A percentile compares a stretch with the other conserved stretches of the same genome.
Evolutionary conservation across 1,140 invertebrate genomes (phyloP).

Genomic region (Microvelia longipes): DNA sequence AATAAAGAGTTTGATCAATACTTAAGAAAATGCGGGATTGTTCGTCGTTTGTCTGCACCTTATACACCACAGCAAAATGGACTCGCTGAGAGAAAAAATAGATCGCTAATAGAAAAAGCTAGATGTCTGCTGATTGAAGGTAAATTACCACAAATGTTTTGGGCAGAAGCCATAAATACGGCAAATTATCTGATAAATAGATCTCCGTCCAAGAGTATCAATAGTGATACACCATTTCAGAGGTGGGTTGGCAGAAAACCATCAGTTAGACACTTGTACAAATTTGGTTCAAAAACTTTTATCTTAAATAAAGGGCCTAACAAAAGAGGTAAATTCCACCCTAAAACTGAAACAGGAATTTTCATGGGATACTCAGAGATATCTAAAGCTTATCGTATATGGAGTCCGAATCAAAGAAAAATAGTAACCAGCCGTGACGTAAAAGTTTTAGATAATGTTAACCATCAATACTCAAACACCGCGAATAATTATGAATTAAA

Average conservation of each 20-base stretch:
- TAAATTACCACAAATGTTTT: slow-evolving; percentile 16
- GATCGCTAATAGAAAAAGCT: slow-evolving; percentile 25
- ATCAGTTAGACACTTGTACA: slow-evolving; percentile 23
- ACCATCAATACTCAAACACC: neutral
- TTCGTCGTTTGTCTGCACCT: slow-evolving; percentile 12
- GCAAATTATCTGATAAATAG: slow-evolving; percentile 33
- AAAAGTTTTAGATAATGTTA: neutral
- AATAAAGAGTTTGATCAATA: slow-evolving; percentile 8
- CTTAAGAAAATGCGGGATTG: slow-evolving; percentile 8
- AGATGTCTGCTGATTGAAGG: slow-evolving; percentile 21
- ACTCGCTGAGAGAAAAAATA: slow-evolving; percentile 26
- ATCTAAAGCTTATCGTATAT: neutral
- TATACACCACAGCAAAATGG: slow-evolving; percentile 32
- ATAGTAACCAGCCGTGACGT: neutral
- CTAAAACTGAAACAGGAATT: neutral
- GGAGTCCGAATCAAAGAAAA: neutral
- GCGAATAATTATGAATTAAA: neutral
- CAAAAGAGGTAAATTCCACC: neutral
- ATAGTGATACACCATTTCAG: slow-evolving; percentile 15
- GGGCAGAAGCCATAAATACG: slow-evolving; percentile 23
- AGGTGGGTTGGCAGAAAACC: slow-evolving; percentile 26
- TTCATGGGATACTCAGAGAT: neutral
- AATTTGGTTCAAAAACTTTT: slow-evolving; percentile 18
- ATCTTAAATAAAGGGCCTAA: neutral
- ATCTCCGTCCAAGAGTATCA: slow-evolving; percentile 21